These are phyloP conservation scores for Ylistrum balloti DNA, from an alignment of 1,140 invertebrate genomes.

Conservation along the genomic window DNA sequence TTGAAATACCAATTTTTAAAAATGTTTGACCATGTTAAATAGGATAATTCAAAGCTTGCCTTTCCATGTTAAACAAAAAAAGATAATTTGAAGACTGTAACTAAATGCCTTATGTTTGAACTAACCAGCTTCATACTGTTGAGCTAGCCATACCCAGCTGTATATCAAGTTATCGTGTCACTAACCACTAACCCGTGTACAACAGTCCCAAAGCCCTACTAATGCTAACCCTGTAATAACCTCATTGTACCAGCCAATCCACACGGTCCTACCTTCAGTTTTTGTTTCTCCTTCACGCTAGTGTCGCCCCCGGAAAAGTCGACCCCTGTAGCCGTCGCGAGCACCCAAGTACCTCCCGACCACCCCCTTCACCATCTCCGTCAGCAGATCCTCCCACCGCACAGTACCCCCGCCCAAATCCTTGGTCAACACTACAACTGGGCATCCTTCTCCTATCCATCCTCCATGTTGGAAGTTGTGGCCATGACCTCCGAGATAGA, in stretches of 20 bases:
- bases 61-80: no score
- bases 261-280: slow-evolving; percentile 45
- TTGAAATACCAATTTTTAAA: no score
- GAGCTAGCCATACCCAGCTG: background rate
- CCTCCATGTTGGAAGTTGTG: slow-evolving; percentile 90
- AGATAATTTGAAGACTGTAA: no score
- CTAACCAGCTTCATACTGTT: background rate
- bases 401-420: slow-evolving; percentile 62
- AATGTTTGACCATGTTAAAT: no score
- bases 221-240: background rate
- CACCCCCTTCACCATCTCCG: slow-evolving; percentile 67
- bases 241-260: background rate
- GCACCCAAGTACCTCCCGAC: slow-evolving; percentile 63
- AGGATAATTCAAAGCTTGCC: no score
- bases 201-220: background rate
- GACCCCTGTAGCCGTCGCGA: slow-evolving; percentile 62
- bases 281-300: slow-evolving; percentile 62
- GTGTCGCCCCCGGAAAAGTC: slow-evolving; percentile 62
- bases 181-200: background rate
- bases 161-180: background rate
- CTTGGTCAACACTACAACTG: slow-evolving; percentile 69
- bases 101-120: background rate
- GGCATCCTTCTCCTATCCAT: slow-evolving; percentile 76
- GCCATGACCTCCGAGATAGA: slow-evolving; percentile 97
- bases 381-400: slow-evolving; percentile 64